Percentiles rank a stretch among this genome's conserved stretches.
phyloP scores from a whole-genome alignment of 1,140 invertebrate genomes.

The Bombus balteatus region DNA sequence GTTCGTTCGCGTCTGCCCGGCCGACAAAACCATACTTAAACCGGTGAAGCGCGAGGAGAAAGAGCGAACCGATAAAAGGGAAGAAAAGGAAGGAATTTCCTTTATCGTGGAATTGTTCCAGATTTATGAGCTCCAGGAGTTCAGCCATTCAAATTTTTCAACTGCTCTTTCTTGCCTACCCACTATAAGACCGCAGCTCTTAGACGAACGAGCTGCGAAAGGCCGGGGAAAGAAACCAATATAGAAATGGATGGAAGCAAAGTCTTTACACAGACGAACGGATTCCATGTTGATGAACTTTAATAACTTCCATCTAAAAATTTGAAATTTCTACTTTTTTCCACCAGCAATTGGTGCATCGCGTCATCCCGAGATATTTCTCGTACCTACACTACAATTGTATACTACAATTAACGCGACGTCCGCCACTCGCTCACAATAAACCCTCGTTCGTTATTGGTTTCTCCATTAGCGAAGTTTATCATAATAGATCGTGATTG shows the following conservation, averaged over 20 bases:
- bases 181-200: conserved; percentile 51
- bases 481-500: conserved; percentile 1
- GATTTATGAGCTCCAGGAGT: conserved; percentile 69
- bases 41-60: conserved; percentile 11
- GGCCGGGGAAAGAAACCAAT: conserved; percentile 49
- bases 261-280: conserved; percentile 47
- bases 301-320: conserved; percentile 61
- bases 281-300: conserved; percentile 63
- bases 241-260: conserved; percentile 64
- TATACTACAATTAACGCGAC: neutral
- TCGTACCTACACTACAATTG: no score
- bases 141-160: conserved; percentile 70
- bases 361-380: neutral
- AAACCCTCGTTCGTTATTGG: conserved; percentile 20
- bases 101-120: conserved; percentile 68
- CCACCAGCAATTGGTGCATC: no score
- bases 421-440: neutral
- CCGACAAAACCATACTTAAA: conserved; percentile 62
- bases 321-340: conserved; percentile 33
- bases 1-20: neutral
- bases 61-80: conserved; percentile 52
- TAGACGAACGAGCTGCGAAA: conserved; percentile 25
- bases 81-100: conserved; percentile 56
- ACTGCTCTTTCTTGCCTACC: conserved; percentile 60
- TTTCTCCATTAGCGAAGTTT: conserved; percentile 23